These are phyloP conservation scores for Eupithecia subumbrata DNA, from an alignment of 2,888 invertebrate genomes.

Conservation along the genomic window DNA sequence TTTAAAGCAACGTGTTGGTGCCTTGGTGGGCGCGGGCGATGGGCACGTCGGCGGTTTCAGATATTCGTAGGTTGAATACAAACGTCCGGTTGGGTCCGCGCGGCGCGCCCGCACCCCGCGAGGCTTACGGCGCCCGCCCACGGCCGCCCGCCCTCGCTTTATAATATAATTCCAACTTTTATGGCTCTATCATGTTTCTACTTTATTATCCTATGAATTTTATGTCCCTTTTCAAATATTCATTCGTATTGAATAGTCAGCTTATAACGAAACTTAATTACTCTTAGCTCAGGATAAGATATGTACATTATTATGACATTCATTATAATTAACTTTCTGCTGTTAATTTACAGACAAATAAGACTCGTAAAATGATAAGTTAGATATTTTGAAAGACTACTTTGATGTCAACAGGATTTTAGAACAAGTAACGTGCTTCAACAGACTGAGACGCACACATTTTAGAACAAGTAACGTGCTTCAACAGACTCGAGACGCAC, in stretches of 20 bases:
- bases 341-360: neutral
- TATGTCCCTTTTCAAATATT: constrained; percentile 45
- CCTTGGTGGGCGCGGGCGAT: too few relatives aligned
- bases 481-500: neutral
- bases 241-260: constrained; percentile 29
- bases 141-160: constrained; percentile 43
- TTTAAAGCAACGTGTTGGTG: neutral
- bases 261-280: constrained; percentile 3
- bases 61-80: constrained; percentile 3
- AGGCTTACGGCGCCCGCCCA: constrained; percentile 35
- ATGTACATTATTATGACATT: neutral
- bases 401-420: neutral
- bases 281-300: neutral
- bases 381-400: neutral
- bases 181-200: constrained; percentile 53
- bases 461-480: neutral
- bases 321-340: neutral
- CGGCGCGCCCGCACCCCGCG: neutral
- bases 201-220: constrained; percentile 49
- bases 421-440: neutral
- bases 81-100: neutral
- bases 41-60: neutral
- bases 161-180: constrained; percentile 57
- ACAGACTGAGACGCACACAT: neutral
- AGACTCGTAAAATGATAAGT: neutral